phyloP scores from a whole-genome alignment of 1,140 invertebrate genomes.

The Trichonephila clavata region DNA sequence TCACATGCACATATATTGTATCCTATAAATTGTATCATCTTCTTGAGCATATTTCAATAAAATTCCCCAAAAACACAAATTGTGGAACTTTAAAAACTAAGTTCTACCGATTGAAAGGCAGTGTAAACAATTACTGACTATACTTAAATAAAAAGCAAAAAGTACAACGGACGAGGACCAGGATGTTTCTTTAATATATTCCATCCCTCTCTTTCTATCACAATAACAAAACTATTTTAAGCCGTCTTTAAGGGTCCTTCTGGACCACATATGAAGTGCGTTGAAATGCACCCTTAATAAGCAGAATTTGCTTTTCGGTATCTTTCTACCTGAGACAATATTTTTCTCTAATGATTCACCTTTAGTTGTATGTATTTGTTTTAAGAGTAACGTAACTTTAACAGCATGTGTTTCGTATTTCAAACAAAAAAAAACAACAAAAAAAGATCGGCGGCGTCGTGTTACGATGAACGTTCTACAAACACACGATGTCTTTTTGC shows the following conservation, averaged over 20 bases:
- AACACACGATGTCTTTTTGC: not conserved
- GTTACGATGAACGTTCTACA: not conserved
- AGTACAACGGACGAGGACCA: no score
- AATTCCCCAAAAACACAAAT: no score
- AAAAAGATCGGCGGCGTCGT: not conserved
- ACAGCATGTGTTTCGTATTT: not conserved
- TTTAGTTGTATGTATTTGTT: not conserved
- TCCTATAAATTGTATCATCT: no score
- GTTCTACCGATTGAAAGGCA: no score
- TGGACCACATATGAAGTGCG: not conserved
- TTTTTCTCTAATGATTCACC: slow-evolving; percentile 8
- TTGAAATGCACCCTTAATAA: slow-evolving; percentile 14
- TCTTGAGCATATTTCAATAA: no score
- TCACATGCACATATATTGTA: no score
- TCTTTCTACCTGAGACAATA: not conserved
- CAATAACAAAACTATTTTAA: not conserved
- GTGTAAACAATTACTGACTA: no score
- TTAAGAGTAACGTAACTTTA: slow-evolving; percentile 9
- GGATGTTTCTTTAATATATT: no score
- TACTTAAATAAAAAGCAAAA: no score
- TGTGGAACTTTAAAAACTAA: no score
- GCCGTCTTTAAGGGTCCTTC: not conserved
- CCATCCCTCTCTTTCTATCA: no score
- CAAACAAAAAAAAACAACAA: not conserved
- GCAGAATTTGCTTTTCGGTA: not conserved